phyloP scores from a whole-genome alignment of 2,797 vertebrate species.

The Spheniscus humboldti region DNA sequence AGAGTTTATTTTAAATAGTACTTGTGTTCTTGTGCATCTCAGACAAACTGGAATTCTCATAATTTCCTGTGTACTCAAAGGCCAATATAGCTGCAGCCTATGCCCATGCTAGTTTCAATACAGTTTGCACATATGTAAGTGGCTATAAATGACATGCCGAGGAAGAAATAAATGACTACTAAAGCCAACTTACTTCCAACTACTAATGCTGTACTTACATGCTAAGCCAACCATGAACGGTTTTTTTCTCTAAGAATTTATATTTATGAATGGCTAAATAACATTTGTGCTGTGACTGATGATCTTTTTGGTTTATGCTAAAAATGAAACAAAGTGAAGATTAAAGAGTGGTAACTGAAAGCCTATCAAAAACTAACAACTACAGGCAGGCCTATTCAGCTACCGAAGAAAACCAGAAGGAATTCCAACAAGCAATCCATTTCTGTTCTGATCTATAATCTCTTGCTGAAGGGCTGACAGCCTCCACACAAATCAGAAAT shows the following conservation, averaged over 20 bases:
- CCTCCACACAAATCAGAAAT: background rate
- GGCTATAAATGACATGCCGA: background rate
- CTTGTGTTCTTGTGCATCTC: conserved; percentile 15
- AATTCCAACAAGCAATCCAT: background rate
- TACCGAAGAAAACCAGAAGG: background rate
- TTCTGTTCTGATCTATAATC: background rate
- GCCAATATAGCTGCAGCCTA: background rate
- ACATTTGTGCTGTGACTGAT: background rate
- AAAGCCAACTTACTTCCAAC: background rate
- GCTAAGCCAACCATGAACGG: background rate
- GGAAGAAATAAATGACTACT: background rate
- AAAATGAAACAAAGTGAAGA: background rate
- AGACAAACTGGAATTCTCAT: background rate
- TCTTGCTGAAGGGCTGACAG: background rate
- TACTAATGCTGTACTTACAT: background rate
- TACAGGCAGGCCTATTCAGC: background rate
- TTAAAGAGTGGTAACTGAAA: background rate
- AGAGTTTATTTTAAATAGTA: conserved; percentile 51
- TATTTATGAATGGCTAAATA: background rate
- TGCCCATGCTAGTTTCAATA: background rate
- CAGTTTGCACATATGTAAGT: background rate
- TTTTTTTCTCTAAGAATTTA: background rate
- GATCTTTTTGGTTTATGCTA: background rate
- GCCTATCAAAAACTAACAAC: background rate
- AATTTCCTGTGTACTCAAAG: background rate